Percentiles rank a stretch among this genome's conserved stretches.
phyloP scores from a whole-genome alignment of 2,113 vertebrate species.

The Ciconia maguari region DNA sequence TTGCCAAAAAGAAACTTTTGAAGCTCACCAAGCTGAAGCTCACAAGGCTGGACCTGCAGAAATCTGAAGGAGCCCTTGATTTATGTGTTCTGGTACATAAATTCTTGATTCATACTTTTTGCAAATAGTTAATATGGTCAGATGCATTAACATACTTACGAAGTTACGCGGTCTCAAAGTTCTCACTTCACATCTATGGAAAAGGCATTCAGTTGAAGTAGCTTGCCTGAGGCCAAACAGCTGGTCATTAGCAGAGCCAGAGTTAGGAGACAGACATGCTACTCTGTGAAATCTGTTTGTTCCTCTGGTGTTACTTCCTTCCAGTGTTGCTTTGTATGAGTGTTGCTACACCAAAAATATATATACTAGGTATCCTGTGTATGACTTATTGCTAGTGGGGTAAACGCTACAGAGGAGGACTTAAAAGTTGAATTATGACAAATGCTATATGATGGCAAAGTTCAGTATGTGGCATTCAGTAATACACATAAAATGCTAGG shows the following conservation, averaged over 20 bases:
- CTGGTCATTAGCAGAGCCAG: neutral
- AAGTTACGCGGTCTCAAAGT: neutral
- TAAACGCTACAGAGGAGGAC: neutral
- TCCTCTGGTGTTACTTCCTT: neutral
- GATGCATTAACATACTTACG: neutral
- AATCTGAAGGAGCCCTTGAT: neutral
- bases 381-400: neutral
- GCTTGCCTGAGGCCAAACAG: neutral
- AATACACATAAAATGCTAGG: neutral
- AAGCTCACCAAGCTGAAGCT: neutral
- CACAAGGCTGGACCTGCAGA: neutral
- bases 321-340: neutral
- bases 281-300: neutral
- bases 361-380: neutral
- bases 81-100: neutral
- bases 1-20: neutral
- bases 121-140: neutral
- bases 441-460: neutral
- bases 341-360: neutral
- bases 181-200: neutral
- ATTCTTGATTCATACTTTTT: neutral
- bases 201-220: neutral
- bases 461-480: neutral
- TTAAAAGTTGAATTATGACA: neutral
- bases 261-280: neutral